These are phyloP conservation scores for Periophthalmodon schlosseri DNA, from an alignment of 2,113 vertebrate genomes.

Conservation along the genomic window DNA sequence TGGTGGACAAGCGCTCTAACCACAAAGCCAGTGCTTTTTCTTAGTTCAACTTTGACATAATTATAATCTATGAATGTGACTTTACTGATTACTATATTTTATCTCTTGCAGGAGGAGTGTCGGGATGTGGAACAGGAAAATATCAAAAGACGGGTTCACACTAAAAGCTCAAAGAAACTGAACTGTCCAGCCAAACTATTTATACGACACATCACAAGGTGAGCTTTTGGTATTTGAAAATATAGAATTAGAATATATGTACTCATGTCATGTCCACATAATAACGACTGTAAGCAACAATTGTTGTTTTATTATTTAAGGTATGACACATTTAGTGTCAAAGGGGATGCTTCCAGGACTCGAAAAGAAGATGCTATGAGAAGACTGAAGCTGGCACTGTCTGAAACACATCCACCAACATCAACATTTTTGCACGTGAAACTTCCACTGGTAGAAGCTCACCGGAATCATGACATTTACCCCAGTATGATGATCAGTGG, in stretches of 20 bases:
- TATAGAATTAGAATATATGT: neutral
- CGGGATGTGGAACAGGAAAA: conserved; percentile 1
- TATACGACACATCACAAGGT: conserved; percentile 9
- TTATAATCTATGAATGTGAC: neutral
- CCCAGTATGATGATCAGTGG: neutral
- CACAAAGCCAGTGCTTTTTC: neutral
- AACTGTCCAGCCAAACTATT: conserved; percentile 5
- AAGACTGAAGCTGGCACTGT: neutral
- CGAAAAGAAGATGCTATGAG: conserved; percentile 9
- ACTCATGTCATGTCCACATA: neutral
- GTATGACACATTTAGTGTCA: conserved; percentile 8
- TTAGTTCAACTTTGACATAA: neutral
- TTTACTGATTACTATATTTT: neutral
- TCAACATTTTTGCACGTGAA: conserved; percentile 1
- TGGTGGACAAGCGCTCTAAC: no score
- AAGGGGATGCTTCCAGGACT: neutral
- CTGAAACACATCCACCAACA: neutral
- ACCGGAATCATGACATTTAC: conserved; percentile 2
- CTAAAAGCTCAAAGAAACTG: neutral
- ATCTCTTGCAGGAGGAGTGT: neutral
- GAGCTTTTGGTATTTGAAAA: neutral
- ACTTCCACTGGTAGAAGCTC: neutral
- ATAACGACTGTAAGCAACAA: neutral
- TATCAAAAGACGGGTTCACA: neutral
- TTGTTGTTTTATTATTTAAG: neutral